Conservation (phyloP, 2,113 vertebrate genomes). For the Peucedramus taeniatus region DNA sequence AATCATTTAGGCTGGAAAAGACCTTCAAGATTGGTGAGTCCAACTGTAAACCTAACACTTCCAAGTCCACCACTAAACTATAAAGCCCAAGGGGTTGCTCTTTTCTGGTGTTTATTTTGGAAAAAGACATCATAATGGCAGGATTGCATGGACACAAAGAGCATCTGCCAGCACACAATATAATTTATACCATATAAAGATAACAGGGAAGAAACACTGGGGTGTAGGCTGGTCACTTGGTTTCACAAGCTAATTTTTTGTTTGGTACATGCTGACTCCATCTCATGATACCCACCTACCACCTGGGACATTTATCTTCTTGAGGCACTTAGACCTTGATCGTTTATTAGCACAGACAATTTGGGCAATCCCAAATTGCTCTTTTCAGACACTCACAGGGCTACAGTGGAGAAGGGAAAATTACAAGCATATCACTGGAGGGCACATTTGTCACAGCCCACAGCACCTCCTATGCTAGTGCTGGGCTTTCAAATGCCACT, state of each 20-base stretch:
- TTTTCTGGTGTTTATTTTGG: not conserved
- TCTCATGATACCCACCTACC: not conserved
- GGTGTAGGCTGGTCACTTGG: not conserved
- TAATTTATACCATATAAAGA: not conserved
- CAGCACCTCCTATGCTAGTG: not conserved
- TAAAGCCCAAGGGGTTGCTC: not conserved
- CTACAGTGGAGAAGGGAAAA: not conserved
- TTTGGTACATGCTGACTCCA: not conserved
- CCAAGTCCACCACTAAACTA: not conserved
- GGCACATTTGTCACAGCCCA: rapidly evolving
- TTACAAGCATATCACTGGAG: not conserved
- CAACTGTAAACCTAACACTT: not conserved
- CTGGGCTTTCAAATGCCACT: not conserved
- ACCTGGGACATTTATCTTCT: not conserved
- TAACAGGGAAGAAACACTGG: not conserved
- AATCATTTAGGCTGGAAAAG: not conserved
- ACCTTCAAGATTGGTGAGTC: rapidly evolving
- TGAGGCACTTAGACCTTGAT: not conserved
- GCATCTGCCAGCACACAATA: not conserved
- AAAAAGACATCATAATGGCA: not conserved
- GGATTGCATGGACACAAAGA: not conserved
- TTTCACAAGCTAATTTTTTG: not conserved
- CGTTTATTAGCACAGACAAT: not conserved
- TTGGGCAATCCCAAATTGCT: not conserved
- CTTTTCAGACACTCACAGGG: not conserved